phyloP scores from a whole-genome alignment of 2,797 vertebrate genomes.

The Pristis pectinata region DNA sequence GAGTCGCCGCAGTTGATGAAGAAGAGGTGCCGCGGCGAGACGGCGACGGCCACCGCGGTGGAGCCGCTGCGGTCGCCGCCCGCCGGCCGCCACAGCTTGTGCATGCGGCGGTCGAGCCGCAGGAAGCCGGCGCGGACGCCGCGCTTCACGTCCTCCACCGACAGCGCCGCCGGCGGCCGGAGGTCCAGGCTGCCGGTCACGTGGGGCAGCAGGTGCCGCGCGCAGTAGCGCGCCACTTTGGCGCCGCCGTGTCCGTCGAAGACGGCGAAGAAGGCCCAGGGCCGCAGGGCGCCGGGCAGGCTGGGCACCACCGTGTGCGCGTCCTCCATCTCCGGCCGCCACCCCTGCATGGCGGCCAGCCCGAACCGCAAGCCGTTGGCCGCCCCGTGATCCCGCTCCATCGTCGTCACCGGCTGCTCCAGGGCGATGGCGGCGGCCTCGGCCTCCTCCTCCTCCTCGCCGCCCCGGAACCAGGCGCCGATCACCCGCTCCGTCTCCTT shows the following conservation, averaged over 20 bases:
- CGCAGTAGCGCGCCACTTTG: constrained; percentile 66
- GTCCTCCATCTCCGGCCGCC: constrained; percentile 72
- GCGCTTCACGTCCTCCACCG: constrained; percentile 59
- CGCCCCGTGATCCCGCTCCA: constrained; percentile 55
- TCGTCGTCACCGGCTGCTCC: constrained; percentile 60
- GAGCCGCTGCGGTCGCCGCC: constrained; percentile 61
- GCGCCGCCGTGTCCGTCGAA: constrained; percentile 69
- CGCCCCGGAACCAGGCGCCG: constrained; percentile 64
- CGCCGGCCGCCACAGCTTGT: constrained; percentile 54
- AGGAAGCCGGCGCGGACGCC: constrained; percentile 63
- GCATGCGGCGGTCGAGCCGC: constrained; percentile 63
- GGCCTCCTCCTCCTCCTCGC: no score
- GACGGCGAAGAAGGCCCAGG: constrained; percentile 69
- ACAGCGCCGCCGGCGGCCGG: constrained; percentile 48
- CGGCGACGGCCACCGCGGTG: constrained; percentile 58
- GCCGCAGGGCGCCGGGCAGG: constrained; percentile 51
- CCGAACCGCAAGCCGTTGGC: constrained; percentile 55
- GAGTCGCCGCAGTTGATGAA: constrained; percentile 73
- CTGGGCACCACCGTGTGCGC: constrained; percentile 62
- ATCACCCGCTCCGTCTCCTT: constrained; percentile 69
- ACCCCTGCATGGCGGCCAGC: constrained; percentile 68
- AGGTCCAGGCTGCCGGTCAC: constrained; percentile 50
- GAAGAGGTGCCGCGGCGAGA: constrained; percentile 59
- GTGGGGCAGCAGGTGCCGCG: constrained; percentile 61
- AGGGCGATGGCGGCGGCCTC: constrained; percentile 55